Percentiles rank a stretch among this genome's conserved stretches.
These are phyloP conservation scores for Polymixis flavicincta DNA, from an alignment of 2,888 invertebrate species.

Conservation along the genomic window DNA sequence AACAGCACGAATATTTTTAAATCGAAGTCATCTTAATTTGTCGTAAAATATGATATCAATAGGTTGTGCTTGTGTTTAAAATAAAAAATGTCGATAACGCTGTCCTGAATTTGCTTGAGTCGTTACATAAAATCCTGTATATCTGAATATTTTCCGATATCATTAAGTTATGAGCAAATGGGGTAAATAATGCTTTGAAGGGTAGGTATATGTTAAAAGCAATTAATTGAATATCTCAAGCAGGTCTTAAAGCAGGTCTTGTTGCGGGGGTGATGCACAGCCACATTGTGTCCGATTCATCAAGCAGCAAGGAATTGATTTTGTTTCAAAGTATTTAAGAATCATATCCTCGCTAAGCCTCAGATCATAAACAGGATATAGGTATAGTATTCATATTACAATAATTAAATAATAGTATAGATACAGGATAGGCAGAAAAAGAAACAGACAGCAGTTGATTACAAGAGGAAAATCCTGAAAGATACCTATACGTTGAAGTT, in stretches of 20 bases:
- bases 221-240: not conserved
- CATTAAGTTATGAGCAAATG: not conserved
- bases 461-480: conserved; percentile 11
- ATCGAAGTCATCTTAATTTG: not conserved
- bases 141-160: too few relatives aligned
- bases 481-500: not conserved
- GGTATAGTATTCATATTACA: too few relatives aligned
- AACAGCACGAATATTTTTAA: conserved; percentile 1
- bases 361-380: not conserved
- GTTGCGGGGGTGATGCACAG: not conserved
- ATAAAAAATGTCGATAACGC: not conserved
- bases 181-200: not conserved
- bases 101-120: not conserved
- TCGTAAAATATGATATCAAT: not conserved
- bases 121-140: not conserved
- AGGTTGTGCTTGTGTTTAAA: not conserved
- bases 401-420: not conserved
- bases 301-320: not conserved
- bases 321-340: not conserved
- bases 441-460: not conserved
- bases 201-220: not conserved
- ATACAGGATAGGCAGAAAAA: not conserved
- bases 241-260: too few relatives aligned
- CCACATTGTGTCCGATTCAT: not conserved
- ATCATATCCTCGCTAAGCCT: not conserved